Evolutionary conservation across 1,140 invertebrate genomes (phyloP).

Genomic region (Drosophila sulfurigaster): DNA sequence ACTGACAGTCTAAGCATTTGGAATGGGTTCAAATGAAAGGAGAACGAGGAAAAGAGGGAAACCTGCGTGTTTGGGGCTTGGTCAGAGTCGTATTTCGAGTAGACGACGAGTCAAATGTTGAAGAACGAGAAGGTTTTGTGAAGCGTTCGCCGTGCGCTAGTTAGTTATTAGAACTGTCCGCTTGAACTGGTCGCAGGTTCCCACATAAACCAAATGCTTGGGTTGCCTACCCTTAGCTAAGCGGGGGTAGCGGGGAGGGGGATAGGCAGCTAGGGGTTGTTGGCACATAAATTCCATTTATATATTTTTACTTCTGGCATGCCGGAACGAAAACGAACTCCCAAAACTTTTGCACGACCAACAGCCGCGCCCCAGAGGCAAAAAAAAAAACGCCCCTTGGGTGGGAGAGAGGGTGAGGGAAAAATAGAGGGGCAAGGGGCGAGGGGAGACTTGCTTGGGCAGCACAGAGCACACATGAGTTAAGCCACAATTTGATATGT

Average conservation of each 20-base stretch:
- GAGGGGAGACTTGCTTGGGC: neutral
- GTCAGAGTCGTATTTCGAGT: constrained; percentile 24
- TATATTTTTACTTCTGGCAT: constrained; percentile 63
- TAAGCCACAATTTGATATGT: constrained; percentile 83
- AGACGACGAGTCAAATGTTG: constrained; percentile 3
- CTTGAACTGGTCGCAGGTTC: constrained; percentile 47
- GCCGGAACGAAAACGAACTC: constrained; percentile 35
- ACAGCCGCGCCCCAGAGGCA: constrained; percentile 55
- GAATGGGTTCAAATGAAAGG: neutral
- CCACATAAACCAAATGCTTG: constrained; percentile 56
- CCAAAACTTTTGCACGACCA: constrained; percentile 44
- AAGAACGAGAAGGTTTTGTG: constrained; percentile 15
- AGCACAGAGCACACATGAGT: constrained; percentile 48
- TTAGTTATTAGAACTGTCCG: constrained; percentile 48
- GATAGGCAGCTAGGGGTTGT: constrained; percentile 7
- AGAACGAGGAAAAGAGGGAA: neutral
- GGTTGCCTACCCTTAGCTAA: neutral
- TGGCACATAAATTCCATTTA: constrained; percentile 79
- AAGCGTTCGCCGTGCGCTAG: constrained; percentile 20
- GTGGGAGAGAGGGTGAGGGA: neutral
- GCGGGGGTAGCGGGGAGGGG: neutral
- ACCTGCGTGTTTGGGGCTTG: constrained; percentile 44
- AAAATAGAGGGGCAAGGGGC: neutral
- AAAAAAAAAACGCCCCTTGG: constrained; percentile 46
- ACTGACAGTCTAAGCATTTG: constrained; percentile 64